Conservation (phyloP, 1,140 invertebrate species). For the Formica selysi region DNA sequence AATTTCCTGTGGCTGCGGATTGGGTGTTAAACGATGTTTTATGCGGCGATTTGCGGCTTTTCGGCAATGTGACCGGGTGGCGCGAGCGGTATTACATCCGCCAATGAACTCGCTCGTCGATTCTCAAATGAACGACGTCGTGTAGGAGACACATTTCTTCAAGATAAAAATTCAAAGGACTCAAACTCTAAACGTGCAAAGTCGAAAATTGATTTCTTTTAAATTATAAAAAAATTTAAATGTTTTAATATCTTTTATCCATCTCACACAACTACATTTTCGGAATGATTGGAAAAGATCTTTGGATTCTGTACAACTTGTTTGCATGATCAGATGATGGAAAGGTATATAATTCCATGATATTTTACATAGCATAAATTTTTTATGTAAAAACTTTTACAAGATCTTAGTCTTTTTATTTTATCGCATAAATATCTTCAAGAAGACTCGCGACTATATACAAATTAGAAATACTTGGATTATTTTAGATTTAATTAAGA, state of each 20-base stretch:
- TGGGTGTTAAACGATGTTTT: slow-evolving; percentile 62
- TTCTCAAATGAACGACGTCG: slow-evolving; percentile 41
- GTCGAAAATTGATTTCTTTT: not conserved
- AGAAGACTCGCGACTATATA: not conserved
- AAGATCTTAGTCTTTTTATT: not conserved
- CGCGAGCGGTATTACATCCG: slow-evolving; percentile 39
- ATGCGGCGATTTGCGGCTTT: slow-evolving; percentile 69
- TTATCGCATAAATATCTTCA: not conserved
- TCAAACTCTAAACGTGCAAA: not conserved
- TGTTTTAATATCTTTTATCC: not conserved
- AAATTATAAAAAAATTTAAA: not conserved
- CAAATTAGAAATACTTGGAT: not conserved
- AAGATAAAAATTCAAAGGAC: not conserved
- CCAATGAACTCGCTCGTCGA: slow-evolving; percentile 13
- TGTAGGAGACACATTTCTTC: not conserved
- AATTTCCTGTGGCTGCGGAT: slow-evolving; percentile 62
- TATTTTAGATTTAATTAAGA: not conserved
- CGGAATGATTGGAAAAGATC: no score
- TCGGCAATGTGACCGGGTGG: slow-evolving; percentile 52
- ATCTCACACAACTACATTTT: no score
- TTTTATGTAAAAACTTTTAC: not conserved
- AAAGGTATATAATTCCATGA: not conserved
- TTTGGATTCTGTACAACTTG: no score
- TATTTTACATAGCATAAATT: not conserved
- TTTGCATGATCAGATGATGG: no score